Evolutionary conservation across 2,888 invertebrate species (phyloP).

Genomic region (Sphaerophoria taeniata): DNA sequence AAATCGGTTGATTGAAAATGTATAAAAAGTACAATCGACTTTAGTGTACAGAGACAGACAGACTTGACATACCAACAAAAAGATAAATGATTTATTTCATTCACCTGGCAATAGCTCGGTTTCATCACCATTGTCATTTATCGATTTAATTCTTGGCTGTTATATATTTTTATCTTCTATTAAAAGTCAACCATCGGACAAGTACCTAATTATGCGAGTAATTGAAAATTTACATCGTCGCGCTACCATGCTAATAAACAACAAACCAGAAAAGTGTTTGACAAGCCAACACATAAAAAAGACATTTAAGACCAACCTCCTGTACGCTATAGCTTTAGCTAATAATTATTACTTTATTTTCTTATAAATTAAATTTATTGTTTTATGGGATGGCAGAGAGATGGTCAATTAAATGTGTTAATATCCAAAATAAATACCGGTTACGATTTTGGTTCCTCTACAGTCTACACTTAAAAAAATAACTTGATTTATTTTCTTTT

Average conservation of each 20-base stretch:
- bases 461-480: background rate
- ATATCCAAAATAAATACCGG: slow-evolving; percentile 36
- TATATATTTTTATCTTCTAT: no score
- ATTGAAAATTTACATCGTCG: no score
- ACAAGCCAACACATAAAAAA: background rate
- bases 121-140: no score
- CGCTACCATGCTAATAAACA: no score
- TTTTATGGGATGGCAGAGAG: slow-evolving; percentile 4
- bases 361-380: slow-evolving; percentile 4
- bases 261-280: slow-evolving; percentile 1
- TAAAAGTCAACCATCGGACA: no score
- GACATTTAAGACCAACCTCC: background rate
- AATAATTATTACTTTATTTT: background rate
- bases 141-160: no score
- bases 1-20: slow-evolving; percentile 42
- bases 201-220: no score
- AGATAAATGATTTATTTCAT: no score
- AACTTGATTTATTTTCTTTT: no score
- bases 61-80: no score
- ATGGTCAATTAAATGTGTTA: slow-evolving; percentile 62
- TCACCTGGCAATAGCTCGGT: no score
- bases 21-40: background rate
- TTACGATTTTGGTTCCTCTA: background rate
- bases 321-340: no score
- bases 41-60: background rate